Evolutionary conservation across 2,113 vertebrate species (phyloP), one percentile per base, ranked within the genome.

Genomic region (Xenus cinereus): DNA sequence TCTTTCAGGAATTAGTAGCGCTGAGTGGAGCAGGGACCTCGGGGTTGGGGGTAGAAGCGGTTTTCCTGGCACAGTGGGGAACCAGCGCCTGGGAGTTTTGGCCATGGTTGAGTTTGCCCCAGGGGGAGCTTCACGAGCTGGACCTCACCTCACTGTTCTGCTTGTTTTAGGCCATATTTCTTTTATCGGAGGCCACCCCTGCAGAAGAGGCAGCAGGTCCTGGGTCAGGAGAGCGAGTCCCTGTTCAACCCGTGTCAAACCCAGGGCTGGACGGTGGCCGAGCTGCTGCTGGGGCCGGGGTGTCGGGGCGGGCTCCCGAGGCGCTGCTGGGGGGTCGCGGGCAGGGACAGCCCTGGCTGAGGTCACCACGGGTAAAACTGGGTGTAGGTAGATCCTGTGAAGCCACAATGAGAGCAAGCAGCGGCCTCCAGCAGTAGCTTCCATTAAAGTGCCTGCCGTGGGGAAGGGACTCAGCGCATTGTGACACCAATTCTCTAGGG

Each of bases 261-360:
- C 37, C 63, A 30, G 37, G 51, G 35, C 30, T 51, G 0, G 0
- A 21, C 68, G 2, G 3, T 28, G 7, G 24, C 14, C 0, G 2
- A 39, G 45, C 53, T 77, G 28, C 53, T 72, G 59, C 23, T 16
- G 37, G 37, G 39, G 59, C 23, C 14, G 37, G 37, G 39, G 45
- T 57, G 45, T 33, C 50, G 43, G 68, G 27, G 23, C n/a, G 45
- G 33, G 18, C 21, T 85, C 62, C 33, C 53, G 57, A 26, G 41
- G 37, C 23, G 39, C 45, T 14, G 33, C 22, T 18, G 76, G 43
- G 39, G 72, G 76, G 6, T 43, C 14, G 6, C 7, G 19, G 1
- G 35, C 4, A n/a, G 39, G 33, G n/a, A 69, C 75, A 75, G 23
- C 30, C 18, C n/a, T 69, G 53, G 10, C 30, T 57, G 27, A 79